Evolutionary conservation across 2,797 vertebrate genomes (phyloP).

Genomic region (Austrolebias charrua): DNA sequence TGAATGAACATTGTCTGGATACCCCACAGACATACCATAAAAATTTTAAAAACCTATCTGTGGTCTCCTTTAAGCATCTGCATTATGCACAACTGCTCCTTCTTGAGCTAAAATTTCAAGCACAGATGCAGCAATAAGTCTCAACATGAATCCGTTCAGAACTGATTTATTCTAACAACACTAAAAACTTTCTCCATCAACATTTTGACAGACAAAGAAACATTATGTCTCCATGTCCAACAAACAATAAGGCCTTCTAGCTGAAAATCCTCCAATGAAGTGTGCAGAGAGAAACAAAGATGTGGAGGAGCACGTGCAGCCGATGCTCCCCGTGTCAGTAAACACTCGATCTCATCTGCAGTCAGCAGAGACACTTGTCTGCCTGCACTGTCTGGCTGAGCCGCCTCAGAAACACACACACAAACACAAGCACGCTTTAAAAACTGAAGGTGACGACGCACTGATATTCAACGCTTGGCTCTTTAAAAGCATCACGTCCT

Average conservation of each 20-base stretch:
- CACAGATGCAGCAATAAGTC: slow-evolving; percentile 1
- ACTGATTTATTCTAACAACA: background rate
- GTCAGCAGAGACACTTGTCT: slow-evolving; percentile 81
- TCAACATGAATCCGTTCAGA: background rate
- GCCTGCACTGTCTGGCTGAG: slow-evolving; percentile 79
- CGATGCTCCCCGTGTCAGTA: slow-evolving; percentile 77
- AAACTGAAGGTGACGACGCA: slow-evolving; percentile 54
- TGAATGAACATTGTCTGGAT: no score
- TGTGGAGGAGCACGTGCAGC: slow-evolving; percentile 62
- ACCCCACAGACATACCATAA: no score
- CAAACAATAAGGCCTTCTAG: slow-evolving; percentile 10
- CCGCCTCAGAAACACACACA: slow-evolving; percentile 44
- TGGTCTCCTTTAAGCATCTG: no score
- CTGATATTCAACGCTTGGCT: slow-evolving; percentile 31
- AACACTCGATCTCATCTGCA: slow-evolving; percentile 83
- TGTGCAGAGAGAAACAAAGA: slow-evolving; percentile 40
- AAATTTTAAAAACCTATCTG: no score
- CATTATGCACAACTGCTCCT: slow-evolving; percentile 1
- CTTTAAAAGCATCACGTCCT: slow-evolving; percentile 14
- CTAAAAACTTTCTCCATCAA: background rate
- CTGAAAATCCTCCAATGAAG: slow-evolving; percentile 36
- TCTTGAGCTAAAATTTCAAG: slow-evolving; percentile 1
- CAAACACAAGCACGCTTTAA: slow-evolving; percentile 21
- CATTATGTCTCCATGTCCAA: slow-evolving; percentile 11
- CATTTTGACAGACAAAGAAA: slow-evolving; percentile 13